Evolutionary conservation across 1,140 invertebrate genomes (phyloP).

Genomic region (Drosophila ogumai): DNA sequence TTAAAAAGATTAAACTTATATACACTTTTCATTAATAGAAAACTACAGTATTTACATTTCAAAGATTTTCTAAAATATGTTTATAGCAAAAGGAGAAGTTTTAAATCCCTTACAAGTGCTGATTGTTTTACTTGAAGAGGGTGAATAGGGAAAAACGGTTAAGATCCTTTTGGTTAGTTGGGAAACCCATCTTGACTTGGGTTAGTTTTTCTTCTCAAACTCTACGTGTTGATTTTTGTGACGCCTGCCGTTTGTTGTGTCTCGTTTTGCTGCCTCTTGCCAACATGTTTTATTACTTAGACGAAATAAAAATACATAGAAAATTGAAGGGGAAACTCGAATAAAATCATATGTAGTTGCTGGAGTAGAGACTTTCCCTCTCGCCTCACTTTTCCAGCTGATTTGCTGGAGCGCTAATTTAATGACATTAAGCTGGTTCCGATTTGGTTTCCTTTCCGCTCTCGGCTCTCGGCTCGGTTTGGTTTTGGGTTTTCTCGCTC

Average conservation of each 20-base stretch:
- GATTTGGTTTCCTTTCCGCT: conserved; percentile 44
- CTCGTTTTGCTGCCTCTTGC: conserved; percentile 10
- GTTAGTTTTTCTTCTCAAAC: conserved; percentile 29
- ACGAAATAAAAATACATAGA: neutral
- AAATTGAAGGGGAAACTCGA: conserved; percentile 6
- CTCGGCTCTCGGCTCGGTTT: neutral
- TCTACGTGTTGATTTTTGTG: conserved; percentile 74
- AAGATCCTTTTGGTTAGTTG: neutral
- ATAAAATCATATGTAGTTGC: neutral
- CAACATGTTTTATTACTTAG: conserved; percentile 57
- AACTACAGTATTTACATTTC: neutral
- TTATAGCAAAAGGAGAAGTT: too few relatives aligned
- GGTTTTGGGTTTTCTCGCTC: neutral
- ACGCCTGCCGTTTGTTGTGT: conserved; percentile 31
- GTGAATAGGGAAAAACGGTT: neutral
- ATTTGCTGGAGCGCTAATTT: conserved; percentile 69
- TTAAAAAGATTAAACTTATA: neutral
- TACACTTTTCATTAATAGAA: neutral
- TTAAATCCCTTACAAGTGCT: neutral
- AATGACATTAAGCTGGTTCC: conserved; percentile 65
- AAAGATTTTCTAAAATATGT: neutral
- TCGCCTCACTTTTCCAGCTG: conserved; percentile 57
- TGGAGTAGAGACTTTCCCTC: conserved; percentile 15
- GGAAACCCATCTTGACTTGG: conserved; percentile 5
- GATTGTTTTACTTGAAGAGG: neutral